Percentiles rank a stretch among this genome's conserved stretches.
phyloP scores from a whole-genome alignment of 2,888 invertebrate genomes.

The Amaurobius ferox region DNA sequence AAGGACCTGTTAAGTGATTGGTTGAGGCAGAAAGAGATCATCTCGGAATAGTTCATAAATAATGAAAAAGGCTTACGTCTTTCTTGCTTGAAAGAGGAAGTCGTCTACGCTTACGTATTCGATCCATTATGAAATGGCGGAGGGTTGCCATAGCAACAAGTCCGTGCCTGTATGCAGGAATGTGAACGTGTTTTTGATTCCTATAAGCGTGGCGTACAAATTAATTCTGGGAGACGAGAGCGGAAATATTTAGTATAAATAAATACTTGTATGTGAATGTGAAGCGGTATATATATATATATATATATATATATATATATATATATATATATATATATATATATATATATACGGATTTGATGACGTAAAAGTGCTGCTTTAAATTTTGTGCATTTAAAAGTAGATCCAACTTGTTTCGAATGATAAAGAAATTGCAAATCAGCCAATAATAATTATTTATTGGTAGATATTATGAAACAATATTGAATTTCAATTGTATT shows the following conservation, averaged over 20 bases:
- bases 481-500: no score
- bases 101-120: conserved; percentile 43
- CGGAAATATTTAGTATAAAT: neutral
- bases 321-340: no score
- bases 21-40: conserved; percentile 50
- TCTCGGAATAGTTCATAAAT: conserved; percentile 68
- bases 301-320: no score
- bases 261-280: no score
- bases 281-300: no score
- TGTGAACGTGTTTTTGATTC: neutral
- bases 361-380: no score
- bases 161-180: neutral
- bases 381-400: no score
- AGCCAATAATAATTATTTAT: no score
- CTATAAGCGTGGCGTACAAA: neutral
- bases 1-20: conserved; percentile 67
- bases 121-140: conserved; percentile 69
- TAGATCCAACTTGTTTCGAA: no score
- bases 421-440: no score
- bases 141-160: conserved; percentile 65
- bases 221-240: neutral
- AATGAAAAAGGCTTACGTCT: conserved; percentile 69
- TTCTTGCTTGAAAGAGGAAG: conserved; percentile 47
- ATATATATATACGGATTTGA: no score
- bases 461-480: no score